Evolutionary conservation across 2,113 vertebrate genomes (phyloP).

Genomic region (Corvus cornix): DNA sequence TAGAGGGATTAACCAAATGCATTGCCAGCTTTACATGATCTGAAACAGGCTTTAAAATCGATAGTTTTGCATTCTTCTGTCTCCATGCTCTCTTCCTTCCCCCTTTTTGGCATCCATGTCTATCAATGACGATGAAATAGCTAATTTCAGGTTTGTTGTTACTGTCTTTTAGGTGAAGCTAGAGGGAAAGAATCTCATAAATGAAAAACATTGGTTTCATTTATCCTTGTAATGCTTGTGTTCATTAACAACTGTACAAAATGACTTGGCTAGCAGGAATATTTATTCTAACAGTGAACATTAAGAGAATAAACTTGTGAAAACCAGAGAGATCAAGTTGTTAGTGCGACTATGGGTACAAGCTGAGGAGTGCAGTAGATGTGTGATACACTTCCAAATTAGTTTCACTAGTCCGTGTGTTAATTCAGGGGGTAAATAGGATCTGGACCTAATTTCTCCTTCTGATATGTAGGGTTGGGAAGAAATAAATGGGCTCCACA

Average conservation of each 20-base stretch:
- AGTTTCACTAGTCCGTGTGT: background rate
- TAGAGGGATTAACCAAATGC: background rate
- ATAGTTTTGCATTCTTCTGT: background rate
- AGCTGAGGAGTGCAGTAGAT: background rate
- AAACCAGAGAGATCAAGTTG: background rate
- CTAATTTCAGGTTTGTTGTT: background rate
- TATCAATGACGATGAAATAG: background rate
- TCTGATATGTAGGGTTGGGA: background rate
- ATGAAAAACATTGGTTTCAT: background rate
- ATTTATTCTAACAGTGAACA: background rate
- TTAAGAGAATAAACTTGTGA: background rate
- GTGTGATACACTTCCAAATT: background rate
- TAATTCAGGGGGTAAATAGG: background rate
- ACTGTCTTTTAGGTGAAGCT: background rate
- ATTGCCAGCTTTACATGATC: conserved; percentile 10
- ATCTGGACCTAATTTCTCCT: background rate
- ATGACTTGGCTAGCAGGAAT: background rate
- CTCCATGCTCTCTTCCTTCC: background rate
- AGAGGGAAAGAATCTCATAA: background rate
- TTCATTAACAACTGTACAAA: background rate
- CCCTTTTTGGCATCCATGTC: background rate
- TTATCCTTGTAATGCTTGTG: background rate
- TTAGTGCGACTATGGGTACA: background rate
- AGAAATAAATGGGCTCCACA: background rate
- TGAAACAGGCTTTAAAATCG: background rate